phyloP scores from a whole-genome alignment of 2,113 vertebrate species.

The Proteles cristata region DNA sequence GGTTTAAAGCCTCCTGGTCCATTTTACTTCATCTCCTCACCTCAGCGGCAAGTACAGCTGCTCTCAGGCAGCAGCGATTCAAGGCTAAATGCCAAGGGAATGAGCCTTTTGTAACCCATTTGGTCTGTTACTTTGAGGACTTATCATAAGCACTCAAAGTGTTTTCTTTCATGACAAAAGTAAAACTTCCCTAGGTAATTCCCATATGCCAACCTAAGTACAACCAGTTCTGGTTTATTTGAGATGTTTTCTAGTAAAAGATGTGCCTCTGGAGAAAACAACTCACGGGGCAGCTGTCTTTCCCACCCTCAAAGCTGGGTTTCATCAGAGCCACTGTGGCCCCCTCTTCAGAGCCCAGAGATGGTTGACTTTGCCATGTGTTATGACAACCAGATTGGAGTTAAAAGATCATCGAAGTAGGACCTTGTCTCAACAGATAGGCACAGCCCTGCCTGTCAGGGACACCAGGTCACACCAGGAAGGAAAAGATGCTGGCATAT shows the following conservation, averaged over 20 bases:
- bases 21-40: neutral
- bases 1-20: neutral
- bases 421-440: neutral
- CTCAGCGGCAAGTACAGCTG: neutral
- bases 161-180: neutral
- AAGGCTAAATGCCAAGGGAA: neutral
- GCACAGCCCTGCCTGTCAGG: neutral
- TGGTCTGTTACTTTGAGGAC: neutral
- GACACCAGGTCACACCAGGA: neutral
- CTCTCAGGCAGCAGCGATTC: neutral
- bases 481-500: neutral
- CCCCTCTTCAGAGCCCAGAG: neutral
- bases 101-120: neutral
- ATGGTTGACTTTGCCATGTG: neutral
- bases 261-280: neutral
- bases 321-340: neutral
- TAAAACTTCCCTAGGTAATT: neutral
- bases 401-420: neutral
- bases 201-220: neutral
- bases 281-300: accelerated
- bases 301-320: neutral
- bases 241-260: neutral
- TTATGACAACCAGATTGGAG: neutral
- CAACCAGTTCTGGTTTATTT: neutral
- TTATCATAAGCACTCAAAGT: neutral